Conservation (phyloP, 2,888 invertebrate genomes). For the Camponotus fellah region DNA sequence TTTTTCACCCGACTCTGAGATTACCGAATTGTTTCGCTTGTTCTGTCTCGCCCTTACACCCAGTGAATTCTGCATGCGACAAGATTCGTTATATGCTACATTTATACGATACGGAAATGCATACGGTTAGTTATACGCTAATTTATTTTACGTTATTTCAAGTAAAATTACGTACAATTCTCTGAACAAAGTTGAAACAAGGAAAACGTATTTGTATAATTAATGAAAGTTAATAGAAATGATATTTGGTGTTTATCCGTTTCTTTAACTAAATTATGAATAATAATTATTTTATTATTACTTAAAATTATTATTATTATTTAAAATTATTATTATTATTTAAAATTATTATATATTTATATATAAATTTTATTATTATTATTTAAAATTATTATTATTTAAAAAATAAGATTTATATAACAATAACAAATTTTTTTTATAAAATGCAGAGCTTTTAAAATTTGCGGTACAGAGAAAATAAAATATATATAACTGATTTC, state of each 20-base stretch:
- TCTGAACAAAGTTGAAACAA: not conserved
- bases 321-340: no score
- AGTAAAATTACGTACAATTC: not conserved
- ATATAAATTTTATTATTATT: no score
- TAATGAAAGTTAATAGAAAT: not conserved
- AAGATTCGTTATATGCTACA: constrained; percentile 42
- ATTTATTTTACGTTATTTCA: constrained; percentile 32
- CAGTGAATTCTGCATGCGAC: constrained; percentile 36
- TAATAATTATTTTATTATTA: not conserved
- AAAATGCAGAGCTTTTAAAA: not conserved
- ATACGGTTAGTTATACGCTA: constrained; percentile 43
- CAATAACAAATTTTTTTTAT: not conserved
- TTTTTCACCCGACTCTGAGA: constrained; percentile 33
- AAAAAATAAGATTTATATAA: not conserved
- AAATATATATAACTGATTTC: not conserved
- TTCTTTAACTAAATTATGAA: not conserved
- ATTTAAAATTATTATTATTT: not conserved
- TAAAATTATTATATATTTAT: no score
- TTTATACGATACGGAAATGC: constrained; percentile 38
- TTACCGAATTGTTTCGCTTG: constrained; percentile 48
- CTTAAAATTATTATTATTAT: no score
- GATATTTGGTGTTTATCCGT: not conserved
- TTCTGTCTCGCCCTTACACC: constrained; percentile 18
- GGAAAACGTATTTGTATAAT: not conserved
- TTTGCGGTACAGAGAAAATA: not conserved